Evolutionary conservation across 1,140 invertebrate species (phyloP), one percentile per base, ranked within the genome.

Genomic region (Bombus ignitus): DNA sequence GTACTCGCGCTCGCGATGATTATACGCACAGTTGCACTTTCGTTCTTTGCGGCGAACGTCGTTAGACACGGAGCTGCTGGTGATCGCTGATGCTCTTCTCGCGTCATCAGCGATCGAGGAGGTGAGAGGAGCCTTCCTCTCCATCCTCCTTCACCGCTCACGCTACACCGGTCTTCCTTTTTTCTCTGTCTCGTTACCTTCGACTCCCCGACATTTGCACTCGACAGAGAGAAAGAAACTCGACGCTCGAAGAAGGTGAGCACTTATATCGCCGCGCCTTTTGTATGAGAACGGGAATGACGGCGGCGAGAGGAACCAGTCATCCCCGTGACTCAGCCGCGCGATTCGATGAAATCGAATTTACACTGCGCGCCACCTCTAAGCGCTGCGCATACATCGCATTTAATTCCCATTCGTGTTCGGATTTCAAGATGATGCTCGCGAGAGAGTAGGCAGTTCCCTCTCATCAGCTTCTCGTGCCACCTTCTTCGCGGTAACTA

Each of bases 121-220:
- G 76, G 71, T 28, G 75, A 66, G 57, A 57, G 70, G 78, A 66
- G n/a, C 37, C 65, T 82, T 53, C 68, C 59, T 78, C 79, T 78
- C 65, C 44, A 44, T 62, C 65, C 75, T 68, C 53, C 44, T 62
- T 66, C 15, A 22, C 28, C n/a, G 18, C 32, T 22, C 37, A 9
- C 18, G 13, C 37, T n/a, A 22, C 32, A 37, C 32, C n/a, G 42
- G 3, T 22, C n/a, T 2, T 8, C 57, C 80, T 53, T 71, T 83
- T 83, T 80, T 85, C 78, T 59, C 82, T 88, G 75, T 32, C 89
- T 86, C 83, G 80, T 90, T 90, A 89, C 89, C 89, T 90, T 90
- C 89, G 86, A 86, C 88, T 90, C 83, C 72, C 72, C 88, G 89
- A 90, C 85, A 89, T 90, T 90, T 89, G 78, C 86, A 89, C 88